Percentiles rank a stretch among this genome's conserved stretches.
These are phyloP conservation scores for Stichodactyla mertensii DNA, from an alignment of 64 coral and sea anemone genomes.

Conservation along the genomic window DNA sequence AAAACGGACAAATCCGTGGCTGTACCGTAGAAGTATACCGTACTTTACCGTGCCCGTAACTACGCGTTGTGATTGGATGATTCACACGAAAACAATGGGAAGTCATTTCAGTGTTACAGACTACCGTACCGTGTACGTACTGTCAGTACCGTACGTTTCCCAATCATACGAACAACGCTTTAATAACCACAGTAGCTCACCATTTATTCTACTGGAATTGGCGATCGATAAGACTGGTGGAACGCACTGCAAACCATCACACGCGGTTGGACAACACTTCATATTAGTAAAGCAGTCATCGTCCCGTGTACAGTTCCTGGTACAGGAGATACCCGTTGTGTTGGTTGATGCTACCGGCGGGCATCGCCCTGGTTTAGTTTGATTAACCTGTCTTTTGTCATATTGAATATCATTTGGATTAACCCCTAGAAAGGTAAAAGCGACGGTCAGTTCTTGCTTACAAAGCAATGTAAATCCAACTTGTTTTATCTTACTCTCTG, in stretches of 20 bases:
- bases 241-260: background rate
- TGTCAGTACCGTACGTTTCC: background rate
- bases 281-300: background rate
- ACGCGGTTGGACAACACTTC: background rate
- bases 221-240: background rate
- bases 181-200: background rate
- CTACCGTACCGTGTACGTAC: too few relatives aligned
- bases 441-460: background rate
- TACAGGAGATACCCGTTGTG: background rate
- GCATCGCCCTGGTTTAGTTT: background rate
- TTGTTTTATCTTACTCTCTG: constrained; percentile 22
- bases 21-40: too few relatives aligned
- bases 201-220: background rate
- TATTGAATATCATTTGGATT: background rate
- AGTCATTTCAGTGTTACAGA: too few relatives aligned
- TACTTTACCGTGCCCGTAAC: background rate
- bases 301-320: background rate
- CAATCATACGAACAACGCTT: too few relatives aligned
- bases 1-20: too few relatives aligned
- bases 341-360: background rate
- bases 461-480: background rate
- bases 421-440: background rate
- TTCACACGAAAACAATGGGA: too few relatives aligned
- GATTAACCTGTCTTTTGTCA: background rate
- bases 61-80: too few relatives aligned